phyloP scores from a whole-genome alignment of 64 coral and sea anemone species.

The Acropora tenuis region DNA sequence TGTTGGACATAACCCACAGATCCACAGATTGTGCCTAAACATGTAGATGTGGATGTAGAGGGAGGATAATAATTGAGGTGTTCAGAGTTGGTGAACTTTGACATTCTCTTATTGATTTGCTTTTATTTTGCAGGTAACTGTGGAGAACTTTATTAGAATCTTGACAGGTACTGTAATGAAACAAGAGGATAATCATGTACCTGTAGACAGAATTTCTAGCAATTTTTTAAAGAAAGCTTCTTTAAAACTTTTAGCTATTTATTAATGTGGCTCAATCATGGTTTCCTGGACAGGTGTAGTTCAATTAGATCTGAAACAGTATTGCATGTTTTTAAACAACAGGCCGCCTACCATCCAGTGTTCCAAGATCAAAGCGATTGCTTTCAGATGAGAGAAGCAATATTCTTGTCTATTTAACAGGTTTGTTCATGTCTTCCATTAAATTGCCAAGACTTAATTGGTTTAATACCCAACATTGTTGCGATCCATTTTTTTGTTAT shows the following conservation, averaged over 20 bases:
- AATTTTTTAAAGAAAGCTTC: no score
- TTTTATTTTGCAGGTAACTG: constrained; percentile 75
- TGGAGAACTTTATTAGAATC: constrained; percentile 95
- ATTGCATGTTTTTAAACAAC: background rate
- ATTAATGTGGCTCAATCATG: background rate
- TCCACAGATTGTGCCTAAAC: no score
- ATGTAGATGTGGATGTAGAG: no score
- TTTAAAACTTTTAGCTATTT: no score
- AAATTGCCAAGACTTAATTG: no score
- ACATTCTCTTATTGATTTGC: no score
- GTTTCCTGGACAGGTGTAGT: background rate
- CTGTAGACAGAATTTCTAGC: no score
- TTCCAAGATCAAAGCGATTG: constrained; percentile 92
- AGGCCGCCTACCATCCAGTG: constrained; percentile 93
- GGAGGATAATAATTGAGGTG: no score
- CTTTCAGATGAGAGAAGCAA: constrained; percentile 99
- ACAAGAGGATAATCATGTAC: background rate
- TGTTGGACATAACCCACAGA: no score
- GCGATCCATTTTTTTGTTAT: background rate
- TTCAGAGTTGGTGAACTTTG: no score
- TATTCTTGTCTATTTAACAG: constrained; percentile 97
- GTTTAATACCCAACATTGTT: no score
- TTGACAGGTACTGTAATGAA: constrained; percentile 74
- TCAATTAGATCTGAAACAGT: background rate
- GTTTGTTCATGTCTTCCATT: background rate